Evolutionary conservation across 2,113 vertebrate genomes (phyloP).

Genomic region (Triplophysa tibetana): DNA sequence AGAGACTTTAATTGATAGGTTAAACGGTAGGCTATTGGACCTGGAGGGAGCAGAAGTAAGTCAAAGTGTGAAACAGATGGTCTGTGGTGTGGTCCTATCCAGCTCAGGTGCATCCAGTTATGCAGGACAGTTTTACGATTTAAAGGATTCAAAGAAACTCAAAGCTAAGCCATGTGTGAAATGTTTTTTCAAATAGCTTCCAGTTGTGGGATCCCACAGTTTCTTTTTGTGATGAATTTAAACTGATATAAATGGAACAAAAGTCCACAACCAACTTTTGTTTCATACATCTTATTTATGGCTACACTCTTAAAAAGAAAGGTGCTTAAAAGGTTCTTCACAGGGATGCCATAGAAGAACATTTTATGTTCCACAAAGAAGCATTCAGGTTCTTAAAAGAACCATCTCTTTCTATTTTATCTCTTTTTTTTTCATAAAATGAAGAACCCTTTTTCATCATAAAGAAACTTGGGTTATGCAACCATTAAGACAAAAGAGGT

Average conservation of each 20-base stretch:
- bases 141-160: neutral
- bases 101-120: neutral
- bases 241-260: neutral
- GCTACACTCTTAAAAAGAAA: no score
- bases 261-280: neutral
- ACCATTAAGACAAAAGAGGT: no score
- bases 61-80: slow-evolving; percentile 17
- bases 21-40: neutral
- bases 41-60: neutral
- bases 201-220: neutral
- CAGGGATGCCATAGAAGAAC: no score
- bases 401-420: no score
- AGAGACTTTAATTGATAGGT: neutral
- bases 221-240: neutral
- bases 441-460: no score
- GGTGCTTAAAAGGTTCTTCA: no score
- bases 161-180: neutral
- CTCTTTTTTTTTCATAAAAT: no score
- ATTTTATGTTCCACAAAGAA: no score
- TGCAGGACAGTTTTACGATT: neutral
- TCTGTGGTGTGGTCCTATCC: neutral
- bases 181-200: neutral
- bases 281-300: no score
- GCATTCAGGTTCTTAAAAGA: no score
- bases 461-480: no score